Percentiles rank a stretch among this genome's conserved stretches.
phyloP scores from a whole-genome alignment of 2,113 vertebrate species.

The Accipiter virgatus region DNA sequence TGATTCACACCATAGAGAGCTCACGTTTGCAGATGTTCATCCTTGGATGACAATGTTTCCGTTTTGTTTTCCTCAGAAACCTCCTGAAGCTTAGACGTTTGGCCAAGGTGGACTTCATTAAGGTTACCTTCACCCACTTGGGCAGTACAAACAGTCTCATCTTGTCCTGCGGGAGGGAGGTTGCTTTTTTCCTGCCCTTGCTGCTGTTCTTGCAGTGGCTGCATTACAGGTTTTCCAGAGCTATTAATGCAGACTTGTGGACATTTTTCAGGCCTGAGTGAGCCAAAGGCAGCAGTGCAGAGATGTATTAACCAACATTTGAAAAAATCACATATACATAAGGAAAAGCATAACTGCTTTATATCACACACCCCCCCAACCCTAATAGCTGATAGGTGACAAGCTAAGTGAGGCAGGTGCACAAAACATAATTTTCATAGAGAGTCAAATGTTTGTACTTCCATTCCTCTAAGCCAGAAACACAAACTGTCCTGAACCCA shows the following conservation, averaged over 20 bases:
- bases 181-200: conserved; percentile 53
- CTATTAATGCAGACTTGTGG: conserved; percentile 64
- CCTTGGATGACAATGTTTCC: conserved; percentile 49
- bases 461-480: neutral
- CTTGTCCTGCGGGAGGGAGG: conserved; percentile 64
- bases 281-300: conserved; percentile 49
- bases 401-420: neutral
- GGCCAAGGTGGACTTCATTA: neutral
- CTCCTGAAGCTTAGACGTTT: conserved; percentile 27
- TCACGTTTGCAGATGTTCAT: conserved; percentile 74
- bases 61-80: neutral
- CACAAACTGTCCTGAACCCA: rapidly evolving
- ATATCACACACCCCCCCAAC: neutral
- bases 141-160: conserved; percentile 63
- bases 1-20: conserved; percentile 50
- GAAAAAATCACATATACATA: neutral
- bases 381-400: neutral
- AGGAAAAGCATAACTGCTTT: neutral
- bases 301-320: neutral
- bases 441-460: neutral
- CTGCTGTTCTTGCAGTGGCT: neutral
- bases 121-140: neutral
- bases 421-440: neutral
- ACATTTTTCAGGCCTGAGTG: conserved; percentile 29
- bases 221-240: neutral